Conservation (phyloP, 1,140 invertebrate species). For the Heliconius hewitsoni region DNA sequence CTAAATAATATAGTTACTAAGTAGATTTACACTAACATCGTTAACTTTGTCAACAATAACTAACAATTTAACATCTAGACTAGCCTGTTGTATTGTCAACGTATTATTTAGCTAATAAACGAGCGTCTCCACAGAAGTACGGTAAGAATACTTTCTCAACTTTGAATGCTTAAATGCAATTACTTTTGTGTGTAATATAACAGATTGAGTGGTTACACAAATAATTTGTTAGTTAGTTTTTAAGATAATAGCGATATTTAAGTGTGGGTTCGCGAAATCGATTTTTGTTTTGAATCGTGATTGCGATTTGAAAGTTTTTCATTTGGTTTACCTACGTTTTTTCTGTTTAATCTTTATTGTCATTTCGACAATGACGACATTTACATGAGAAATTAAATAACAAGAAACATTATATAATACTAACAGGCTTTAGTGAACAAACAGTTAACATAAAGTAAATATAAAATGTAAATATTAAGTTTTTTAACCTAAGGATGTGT, state of each 20-base stretch:
- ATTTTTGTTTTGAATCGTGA: too few species aligned
- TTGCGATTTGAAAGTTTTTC: too few species aligned
- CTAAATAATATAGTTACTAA: too few species aligned
- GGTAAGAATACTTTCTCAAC: constrained; percentile 33
- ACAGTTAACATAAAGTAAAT: too few species aligned
- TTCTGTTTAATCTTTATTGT: too few species aligned
- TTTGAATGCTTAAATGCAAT: constrained; percentile 36
- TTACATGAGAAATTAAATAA: too few species aligned
- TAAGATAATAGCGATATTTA: constrained; percentile 4
- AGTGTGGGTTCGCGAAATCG: neutral
- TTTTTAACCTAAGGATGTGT: too few species aligned
- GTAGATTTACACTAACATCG: neutral
- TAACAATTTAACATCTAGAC: constrained; percentile 44
- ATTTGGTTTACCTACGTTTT: too few species aligned
- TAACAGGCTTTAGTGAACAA: too few species aligned
- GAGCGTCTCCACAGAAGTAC: constrained; percentile 40
- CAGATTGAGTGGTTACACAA: constrained; percentile 35
- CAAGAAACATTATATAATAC: too few species aligned
- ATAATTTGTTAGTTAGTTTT: constrained; percentile 23
- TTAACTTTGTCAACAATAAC: constrained; percentile 41
- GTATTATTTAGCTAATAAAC: constrained; percentile 45
- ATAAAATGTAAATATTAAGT: too few species aligned
- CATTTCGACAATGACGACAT: too few species aligned
- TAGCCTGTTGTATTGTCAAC: constrained; percentile 48
- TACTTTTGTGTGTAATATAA: constrained; percentile 34